phyloP scores from a whole-genome alignment of 2,113 vertebrate genomes.

The Toxotes chatareus region DNA sequence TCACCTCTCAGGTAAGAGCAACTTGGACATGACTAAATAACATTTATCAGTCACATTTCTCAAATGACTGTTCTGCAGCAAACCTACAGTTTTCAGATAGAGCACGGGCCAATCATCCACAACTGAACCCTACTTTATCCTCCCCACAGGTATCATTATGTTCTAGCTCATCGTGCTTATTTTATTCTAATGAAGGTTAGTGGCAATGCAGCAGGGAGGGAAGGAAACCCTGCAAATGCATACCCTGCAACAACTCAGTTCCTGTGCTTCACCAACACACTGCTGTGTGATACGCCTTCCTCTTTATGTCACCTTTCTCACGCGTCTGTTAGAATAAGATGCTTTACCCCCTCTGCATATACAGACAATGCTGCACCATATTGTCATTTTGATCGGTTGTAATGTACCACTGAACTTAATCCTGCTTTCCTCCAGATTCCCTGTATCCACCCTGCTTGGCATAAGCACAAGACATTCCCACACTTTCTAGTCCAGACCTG shows the following conservation, averaged over 20 bases:
- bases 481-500: neutral
- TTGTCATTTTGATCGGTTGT: neutral
- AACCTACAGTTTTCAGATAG: constrained; percentile 18
- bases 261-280: neutral
- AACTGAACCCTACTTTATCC: constrained; percentile 26
- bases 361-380: neutral
- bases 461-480: neutral
- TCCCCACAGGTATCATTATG: constrained; percentile 43
- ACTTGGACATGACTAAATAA: constrained; percentile 46
- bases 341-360: neutral
- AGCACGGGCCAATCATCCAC: constrained; percentile 24
- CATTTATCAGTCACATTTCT: constrained; percentile 36
- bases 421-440: neutral
- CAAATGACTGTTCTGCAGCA: constrained; percentile 45
- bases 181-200: constrained; percentile 7
- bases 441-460: neutral
- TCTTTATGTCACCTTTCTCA: neutral
- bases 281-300: neutral
- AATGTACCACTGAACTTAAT: neutral
- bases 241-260: neutral
- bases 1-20: constrained; percentile 23
- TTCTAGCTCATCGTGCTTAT: neutral
- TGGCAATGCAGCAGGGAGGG: neutral
- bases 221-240: constrained; percentile 4
- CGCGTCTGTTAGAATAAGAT: neutral